A percentile compares a stretch with the other conserved stretches of the same genome.
Conservation (phyloP, 2,888 invertebrate species). For the Agrotis segetum region DNA sequence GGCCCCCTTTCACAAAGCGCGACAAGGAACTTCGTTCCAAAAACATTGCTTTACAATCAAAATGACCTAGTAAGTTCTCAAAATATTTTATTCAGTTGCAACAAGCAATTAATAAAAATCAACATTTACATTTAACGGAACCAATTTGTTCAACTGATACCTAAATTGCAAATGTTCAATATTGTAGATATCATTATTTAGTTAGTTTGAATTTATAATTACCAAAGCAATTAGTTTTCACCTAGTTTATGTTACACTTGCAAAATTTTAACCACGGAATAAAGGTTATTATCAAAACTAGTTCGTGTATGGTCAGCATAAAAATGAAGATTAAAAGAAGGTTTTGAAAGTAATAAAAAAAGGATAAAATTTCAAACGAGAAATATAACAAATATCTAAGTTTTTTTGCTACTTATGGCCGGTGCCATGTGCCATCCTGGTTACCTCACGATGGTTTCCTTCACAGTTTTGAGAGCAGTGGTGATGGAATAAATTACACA, state of each 20-base stretch:
- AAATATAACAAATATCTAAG: too few species aligned
- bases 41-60: too few species aligned
- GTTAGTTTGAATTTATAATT: constrained; percentile 66
- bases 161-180: constrained; percentile 9
- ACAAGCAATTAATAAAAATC: neutral
- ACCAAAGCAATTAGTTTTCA: constrained; percentile 73
- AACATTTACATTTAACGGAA: constrained; percentile 4
- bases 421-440: too few species aligned
- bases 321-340: neutral
- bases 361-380: too few species aligned
- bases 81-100: neutral
- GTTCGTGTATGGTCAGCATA: constrained; percentile 45
- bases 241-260: constrained; percentile 67
- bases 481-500: too few species aligned
- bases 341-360: neutral
- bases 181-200: constrained; percentile 44
- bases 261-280: constrained; percentile 67
- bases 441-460: too few species aligned
- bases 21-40: too few species aligned
- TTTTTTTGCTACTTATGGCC: too few species aligned
- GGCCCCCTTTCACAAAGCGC: too few species aligned
- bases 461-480: too few species aligned
- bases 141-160: constrained; percentile 16
- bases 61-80: neutral
- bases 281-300: constrained; percentile 65